These are phyloP conservation scores for Macrobrachium nipponense DNA, from an alignment of 1,140 invertebrate genomes.

Conservation along the genomic window DNA sequence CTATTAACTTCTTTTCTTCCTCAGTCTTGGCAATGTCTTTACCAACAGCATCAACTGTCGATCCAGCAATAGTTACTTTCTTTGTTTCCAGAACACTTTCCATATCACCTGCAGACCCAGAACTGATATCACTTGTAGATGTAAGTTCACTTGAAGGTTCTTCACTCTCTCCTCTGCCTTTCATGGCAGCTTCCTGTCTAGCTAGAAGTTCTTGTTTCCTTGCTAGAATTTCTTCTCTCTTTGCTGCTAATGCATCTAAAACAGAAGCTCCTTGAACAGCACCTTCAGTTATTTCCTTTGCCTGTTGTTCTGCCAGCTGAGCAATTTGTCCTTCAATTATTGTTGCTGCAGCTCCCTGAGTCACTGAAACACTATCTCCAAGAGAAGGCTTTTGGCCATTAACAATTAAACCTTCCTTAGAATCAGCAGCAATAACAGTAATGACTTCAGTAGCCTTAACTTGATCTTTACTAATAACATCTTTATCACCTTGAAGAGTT, in stretches of 20 bases:
- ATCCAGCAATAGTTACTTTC: neutral
- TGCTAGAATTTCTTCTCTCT: constrained; percentile 56
- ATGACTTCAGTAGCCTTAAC: neutral
- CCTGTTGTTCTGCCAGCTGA: neutral
- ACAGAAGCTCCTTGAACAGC: constrained; percentile 6
- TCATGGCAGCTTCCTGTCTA: constrained; percentile 47
- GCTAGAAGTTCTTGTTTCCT: constrained; percentile 57
- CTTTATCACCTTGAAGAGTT: neutral
- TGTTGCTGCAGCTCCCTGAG: neutral
- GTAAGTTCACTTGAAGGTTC: constrained; percentile 47
- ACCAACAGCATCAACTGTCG: no score
- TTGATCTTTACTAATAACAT: neutral
- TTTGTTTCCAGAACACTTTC: constrained; percentile 35
- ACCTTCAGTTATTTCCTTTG: neutral
- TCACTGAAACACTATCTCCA: neutral
- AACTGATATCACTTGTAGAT: constrained; percentile 52
- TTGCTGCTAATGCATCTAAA: constrained; percentile 38
- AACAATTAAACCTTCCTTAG: neutral
- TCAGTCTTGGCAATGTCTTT: neutral
- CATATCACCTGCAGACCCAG: constrained; percentile 24
- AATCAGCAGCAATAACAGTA: neutral
- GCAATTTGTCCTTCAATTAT: neutral
- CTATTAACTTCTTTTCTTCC: neutral
- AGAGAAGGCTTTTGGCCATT: neutral
- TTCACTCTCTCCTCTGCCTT: constrained; percentile 46